phyloP scores from a whole-genome alignment of 1,140 invertebrate species.

The Drosophila ogumai region DNA sequence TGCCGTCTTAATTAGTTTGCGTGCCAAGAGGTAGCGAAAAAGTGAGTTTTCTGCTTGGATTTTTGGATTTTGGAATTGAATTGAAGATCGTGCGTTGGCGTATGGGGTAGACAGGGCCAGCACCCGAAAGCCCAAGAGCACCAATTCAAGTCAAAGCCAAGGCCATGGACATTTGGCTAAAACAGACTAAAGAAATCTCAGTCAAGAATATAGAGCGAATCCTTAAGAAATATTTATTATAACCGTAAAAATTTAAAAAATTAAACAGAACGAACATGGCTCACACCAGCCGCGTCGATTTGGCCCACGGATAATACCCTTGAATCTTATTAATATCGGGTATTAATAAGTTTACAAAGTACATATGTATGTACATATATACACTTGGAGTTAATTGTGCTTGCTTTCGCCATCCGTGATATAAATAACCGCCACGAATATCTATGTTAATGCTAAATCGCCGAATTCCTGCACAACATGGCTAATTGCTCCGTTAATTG shows the following conservation, averaged over 20 bases:
- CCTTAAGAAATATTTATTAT: neutral
- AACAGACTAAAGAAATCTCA: conserved; percentile 9
- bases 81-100: conserved; percentile 29
- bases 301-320: neutral
- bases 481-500: conserved; percentile 69
- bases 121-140: neutral
- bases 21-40: conserved; percentile 24
- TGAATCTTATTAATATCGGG: neutral
- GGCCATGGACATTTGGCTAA: conserved; percentile 22
- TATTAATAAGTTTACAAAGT: neutral
- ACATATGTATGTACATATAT: too few species aligned
- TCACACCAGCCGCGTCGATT: neutral
- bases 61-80: conserved; percentile 8
- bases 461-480: conserved; percentile 44
- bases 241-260: neutral
- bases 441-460: conserved; percentile 49
- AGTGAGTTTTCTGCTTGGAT: conserved; percentile 15
- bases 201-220: neutral
- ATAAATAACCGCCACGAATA: conserved; percentile 57
- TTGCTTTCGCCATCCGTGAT: conserved; percentile 37
- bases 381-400: conserved; percentile 1
- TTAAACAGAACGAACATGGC: neutral
- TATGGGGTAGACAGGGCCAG: conserved; percentile 11
- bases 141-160: conserved; percentile 8
- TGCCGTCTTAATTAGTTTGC: conserved; percentile 52